Evolutionary conservation across 2,888 invertebrate genomes (phyloP), one percentile per base, ranked within the genome.

Genomic region (Idaea dimidiata): DNA sequence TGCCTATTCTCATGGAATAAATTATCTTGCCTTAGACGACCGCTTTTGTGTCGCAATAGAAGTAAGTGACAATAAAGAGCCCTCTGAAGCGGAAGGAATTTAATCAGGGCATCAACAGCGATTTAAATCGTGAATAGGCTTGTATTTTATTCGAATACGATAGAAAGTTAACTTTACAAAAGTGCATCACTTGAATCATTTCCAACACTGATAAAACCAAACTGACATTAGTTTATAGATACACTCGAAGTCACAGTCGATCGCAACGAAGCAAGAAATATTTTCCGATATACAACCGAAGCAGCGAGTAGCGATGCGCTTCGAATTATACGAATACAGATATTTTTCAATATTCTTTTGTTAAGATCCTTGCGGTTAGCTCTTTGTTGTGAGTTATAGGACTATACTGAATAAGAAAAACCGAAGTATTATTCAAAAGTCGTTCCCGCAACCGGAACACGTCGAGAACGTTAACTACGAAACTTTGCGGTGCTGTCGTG

Each of bases 301-400:
- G 82, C 80, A 83, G 81, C 82, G 82, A 84, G 82, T 80, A 83
- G 81, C 82, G 82, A 86, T 84, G 80, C 85, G 84, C 83, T 86
- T 81, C 83, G 78, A 81, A 86, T 86, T 86, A 86, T 83, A 80
- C 80, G 79, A 75, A 80, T 80, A 83, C 78, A 84, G 84, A 88
- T 89, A 89, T 88, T 89, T 87, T 86, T 87, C 85, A 89, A 56
- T 88, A 88, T 89, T 89, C 89, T 86, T 91, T 91, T 91, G 90
- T 91, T 80, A 79, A 78, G 77, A 84, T 82, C 81, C 77, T 80
- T 77, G 80, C 83, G 84, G 84, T 75, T 84, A 82, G 82, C 80
- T 84, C 84, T 89, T 88, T 88, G 88, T 89, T 89, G 82, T 87
- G 83, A 84, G 82, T 87, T 86, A 88, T 85, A 83, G 74, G 79